These are phyloP conservation scores for Noctua janthe DNA, from an alignment of 2,888 invertebrate species.

Conservation along the genomic window DNA sequence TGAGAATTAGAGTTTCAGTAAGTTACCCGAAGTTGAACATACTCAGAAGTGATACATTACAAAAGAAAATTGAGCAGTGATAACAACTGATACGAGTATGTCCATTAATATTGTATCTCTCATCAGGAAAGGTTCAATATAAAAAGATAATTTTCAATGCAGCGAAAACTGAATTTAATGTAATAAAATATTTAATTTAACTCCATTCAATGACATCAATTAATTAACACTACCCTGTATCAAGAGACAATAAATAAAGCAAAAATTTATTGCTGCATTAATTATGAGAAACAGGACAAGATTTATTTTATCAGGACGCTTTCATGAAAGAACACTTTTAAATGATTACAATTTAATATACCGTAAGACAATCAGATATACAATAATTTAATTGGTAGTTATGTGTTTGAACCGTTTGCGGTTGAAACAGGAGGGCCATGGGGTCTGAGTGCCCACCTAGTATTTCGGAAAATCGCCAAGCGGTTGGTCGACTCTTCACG, in stretches of 20 bases:
- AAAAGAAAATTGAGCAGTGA: neutral
- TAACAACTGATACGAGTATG: neutral
- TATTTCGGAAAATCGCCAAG: too few relatives aligned
- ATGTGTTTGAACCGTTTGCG: too few relatives aligned
- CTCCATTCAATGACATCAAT: neutral
- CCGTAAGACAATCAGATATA: neutral
- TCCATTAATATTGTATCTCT: neutral
- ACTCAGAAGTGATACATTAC: neutral
- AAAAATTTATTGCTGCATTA: conserved; percentile 18
- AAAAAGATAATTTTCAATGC: neutral
- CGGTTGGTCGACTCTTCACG: too few relatives aligned
- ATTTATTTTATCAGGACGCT: neutral
- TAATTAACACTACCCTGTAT: neutral
- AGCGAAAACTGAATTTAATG: neutral
- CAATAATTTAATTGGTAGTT: too few relatives aligned
- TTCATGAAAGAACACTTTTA: neutral
- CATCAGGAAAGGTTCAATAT: neutral
- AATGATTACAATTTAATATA: neutral
- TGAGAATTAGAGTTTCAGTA: neutral
- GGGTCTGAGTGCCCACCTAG: too few relatives aligned
- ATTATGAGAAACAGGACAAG: neutral
- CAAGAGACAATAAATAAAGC: conserved; percentile 5
- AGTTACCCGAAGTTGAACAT: neutral
- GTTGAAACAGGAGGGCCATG: too few relatives aligned
- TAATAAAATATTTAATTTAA: neutral